Evolutionary conservation across 2,888 invertebrate genomes (phyloP), one percentile per base, ranked within the genome.

Genomic region (Pterobdella sp.): DNA sequence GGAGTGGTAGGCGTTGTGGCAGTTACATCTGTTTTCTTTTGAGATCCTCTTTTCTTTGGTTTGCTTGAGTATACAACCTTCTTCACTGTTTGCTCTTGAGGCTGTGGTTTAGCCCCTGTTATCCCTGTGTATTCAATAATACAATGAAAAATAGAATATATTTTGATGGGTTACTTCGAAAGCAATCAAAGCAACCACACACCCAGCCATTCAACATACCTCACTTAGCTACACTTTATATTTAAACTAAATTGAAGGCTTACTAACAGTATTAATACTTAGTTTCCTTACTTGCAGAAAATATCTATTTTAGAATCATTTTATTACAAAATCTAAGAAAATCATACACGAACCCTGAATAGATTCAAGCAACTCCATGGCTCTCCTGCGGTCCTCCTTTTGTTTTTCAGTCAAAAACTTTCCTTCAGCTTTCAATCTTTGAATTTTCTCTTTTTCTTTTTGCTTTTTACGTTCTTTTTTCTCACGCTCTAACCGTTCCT

Each of bases 341-440:
- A 42, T 18, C 42, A 42, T 18, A n/a, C 60, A 52, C 49, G 14
- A 26, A 36, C 68, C 64, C 63, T 42, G 34, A 37, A 94, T 85
- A 0, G 91, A 90, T 72, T 94, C 93, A 75, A 96, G 85, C 87
- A 94, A 88, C 74, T 91, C 92, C 83, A 92, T 91, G 7, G 93
- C 93, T 77, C 94, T 91, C 71, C 78, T 78, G 76, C 90, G 88
- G 79, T 93, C 93, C 77, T 91, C 91, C 82, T 93, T 94, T 82
- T 98, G 94, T 83, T 94, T 94, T 0, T 92, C 89, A 1, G 94
- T 94, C 74, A 96, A 85, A 42, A 94, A 86, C 84, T 94, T 96
- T 1, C 97, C 97, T 85, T 96, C 96, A n/a, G 92, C 92, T 84
- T 96, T 96, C 78, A 94, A 86, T 81, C 93, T 88, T 80, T 93